Percentiles rank a stretch among this genome's conserved stretches.
Evolutionary conservation across 2,797 vertebrate species (phyloP).

Genomic region (Monodelphis domestica): DNA sequence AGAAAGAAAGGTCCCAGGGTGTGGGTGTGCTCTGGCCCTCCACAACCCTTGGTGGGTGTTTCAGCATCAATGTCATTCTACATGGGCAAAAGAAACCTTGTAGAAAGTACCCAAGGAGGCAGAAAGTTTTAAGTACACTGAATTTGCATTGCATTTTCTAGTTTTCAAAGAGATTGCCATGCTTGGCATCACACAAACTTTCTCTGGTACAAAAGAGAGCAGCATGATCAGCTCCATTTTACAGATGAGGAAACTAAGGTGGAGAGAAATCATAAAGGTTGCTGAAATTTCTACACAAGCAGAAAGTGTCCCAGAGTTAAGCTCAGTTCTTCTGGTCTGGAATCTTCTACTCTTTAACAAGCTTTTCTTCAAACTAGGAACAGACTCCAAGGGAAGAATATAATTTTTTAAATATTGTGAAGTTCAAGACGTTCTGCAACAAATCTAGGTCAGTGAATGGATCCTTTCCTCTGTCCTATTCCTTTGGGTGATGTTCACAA

Average conservation of each 20-base stretch:
- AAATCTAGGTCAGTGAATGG: not conserved
- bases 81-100: not conserved
- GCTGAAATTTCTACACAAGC: not conserved
- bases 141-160: not conserved
- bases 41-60: not conserved
- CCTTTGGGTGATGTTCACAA: not conserved
- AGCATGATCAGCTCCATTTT: not conserved
- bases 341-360: not conserved
- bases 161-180: not conserved
- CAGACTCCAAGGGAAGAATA: not conserved
- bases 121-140: not conserved
- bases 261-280: not conserved
- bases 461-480: not conserved
- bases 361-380: not conserved
- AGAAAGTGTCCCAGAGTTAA: not conserved
- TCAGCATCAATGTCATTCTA: not conserved
- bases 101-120: not conserved
- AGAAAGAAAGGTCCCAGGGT: not conserved
- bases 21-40: rapidly evolving
- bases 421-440: not conserved
- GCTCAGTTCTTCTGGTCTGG: not conserved
- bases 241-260: not conserved
- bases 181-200: not conserved
- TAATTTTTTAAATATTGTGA: not conserved
- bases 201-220: not conserved